A percentile compares a stretch with the other conserved stretches of the same genome.
These are phyloP conservation scores for Acanthiza pusilla DNA, from an alignment of 2,797 vertebrate genomes.

Conservation along the genomic window DNA sequence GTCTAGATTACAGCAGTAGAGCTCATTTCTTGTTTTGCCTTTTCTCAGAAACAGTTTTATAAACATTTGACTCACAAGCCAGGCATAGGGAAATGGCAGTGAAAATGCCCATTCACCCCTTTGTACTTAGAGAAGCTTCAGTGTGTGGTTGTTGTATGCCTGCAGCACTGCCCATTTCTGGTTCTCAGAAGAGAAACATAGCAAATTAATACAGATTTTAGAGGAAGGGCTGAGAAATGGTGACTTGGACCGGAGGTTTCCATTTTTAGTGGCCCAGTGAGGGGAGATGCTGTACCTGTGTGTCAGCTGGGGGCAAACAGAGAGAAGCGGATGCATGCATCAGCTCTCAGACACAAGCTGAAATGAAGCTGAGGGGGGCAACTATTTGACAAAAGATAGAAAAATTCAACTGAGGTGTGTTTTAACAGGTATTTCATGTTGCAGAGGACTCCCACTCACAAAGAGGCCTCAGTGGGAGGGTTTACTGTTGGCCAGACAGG, in stretches of 20 bases:
- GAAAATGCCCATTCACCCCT: background rate
- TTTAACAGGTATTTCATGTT: background rate
- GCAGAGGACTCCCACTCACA: background rate
- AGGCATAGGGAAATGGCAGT: background rate
- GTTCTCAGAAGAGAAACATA: background rate
- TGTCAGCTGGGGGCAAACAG: background rate
- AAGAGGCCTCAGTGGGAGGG: background rate
- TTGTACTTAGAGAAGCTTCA: background rate
- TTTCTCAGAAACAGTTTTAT: background rate
- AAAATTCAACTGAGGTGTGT: background rate
- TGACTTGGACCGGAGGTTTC: background rate
- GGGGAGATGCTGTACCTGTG: background rate
- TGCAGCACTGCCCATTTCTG: background rate
- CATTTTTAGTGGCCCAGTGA: background rate
- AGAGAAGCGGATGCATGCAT: background rate
- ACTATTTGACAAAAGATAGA: background rate
- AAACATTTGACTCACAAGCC: constrained; percentile 8
- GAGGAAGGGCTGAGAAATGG: background rate
- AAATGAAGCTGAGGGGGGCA: background rate
- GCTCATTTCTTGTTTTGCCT: background rate
- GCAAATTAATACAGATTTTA: background rate
- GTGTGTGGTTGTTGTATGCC: background rate
- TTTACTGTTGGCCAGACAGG: background rate
- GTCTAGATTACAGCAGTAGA: background rate
- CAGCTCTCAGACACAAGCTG: background rate